Conservation (phyloP, 2,888 invertebrate genomes). For the Endotricha flammealis region DNA sequence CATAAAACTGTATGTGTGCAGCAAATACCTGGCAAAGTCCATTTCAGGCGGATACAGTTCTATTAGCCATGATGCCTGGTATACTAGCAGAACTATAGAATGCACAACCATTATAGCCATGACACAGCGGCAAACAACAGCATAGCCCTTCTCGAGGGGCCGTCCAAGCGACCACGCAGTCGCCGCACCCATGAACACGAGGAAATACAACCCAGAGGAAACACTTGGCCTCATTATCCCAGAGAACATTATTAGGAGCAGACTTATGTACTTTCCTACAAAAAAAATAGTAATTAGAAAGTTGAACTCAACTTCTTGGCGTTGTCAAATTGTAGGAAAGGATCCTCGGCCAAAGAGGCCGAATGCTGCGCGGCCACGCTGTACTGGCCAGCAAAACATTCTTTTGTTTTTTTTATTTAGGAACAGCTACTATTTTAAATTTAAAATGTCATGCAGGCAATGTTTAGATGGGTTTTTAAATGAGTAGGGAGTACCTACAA, state of each 20-base stretch:
- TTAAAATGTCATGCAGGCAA: too few species aligned
- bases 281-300: conserved; percentile 12
- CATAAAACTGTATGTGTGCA: too few species aligned
- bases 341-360: too few species aligned
- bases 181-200: conserved; percentile 89
- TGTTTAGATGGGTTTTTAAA: too few species aligned
- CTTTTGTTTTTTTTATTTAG: too few species aligned
- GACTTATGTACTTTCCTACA: conserved; percentile 81
- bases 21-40: conserved; percentile 87
- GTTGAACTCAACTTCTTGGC: too few species aligned
- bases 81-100: conserved; percentile 84
- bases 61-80: conserved; percentile 91
- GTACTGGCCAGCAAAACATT: too few species aligned
- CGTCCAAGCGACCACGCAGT: conserved; percentile 93
- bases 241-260: conserved; percentile 82
- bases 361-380: too few species aligned
- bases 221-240: conserved; percentile 90
- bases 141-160: conserved; percentile 87
- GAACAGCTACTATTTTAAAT: too few species aligned
- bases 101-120: conserved; percentile 88
- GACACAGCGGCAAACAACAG: conserved; percentile 82
- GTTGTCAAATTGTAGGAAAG: too few species aligned
- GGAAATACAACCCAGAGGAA: conserved; percentile 90
- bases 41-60: conserved; percentile 82
- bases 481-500: too few species aligned